Percentiles rank a stretch among this genome's conserved stretches.
Evolutionary conservation across 2,888 invertebrate genomes (phyloP).

Genomic region (Clostera curtula): DNA sequence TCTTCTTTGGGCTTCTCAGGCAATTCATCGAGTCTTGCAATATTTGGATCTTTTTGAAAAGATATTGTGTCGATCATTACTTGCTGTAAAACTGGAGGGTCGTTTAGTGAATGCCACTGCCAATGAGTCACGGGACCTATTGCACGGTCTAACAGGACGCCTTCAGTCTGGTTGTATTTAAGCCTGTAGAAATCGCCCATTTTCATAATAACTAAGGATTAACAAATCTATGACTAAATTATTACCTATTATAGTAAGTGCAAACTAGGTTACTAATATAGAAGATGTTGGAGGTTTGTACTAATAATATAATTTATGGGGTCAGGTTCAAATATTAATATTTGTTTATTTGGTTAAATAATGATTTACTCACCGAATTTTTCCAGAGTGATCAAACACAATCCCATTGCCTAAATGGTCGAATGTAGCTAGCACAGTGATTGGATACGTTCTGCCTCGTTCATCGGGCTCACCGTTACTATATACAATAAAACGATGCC

Average conservation of each 20-base stretch:
- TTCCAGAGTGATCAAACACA: constrained; percentile 60
- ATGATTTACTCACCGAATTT: constrained; percentile 42
- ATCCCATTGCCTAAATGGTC: constrained; percentile 62
- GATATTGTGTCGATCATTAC: constrained; percentile 66
- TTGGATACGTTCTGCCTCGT: constrained; percentile 44
- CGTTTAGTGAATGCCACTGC: constrained; percentile 66
- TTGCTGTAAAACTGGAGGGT: constrained; percentile 59
- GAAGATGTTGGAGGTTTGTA: too few species aligned
- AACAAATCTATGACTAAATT: too few species aligned
- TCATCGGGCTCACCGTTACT: constrained; percentile 57
- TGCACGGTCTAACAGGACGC: constrained; percentile 51
- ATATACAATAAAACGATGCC: constrained; percentile 55
- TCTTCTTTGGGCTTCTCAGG: constrained; percentile 29
- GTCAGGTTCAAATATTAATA: too few species aligned
- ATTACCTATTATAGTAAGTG: too few species aligned
- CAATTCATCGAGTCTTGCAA: constrained; percentile 38
- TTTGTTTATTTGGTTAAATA: too few species aligned
- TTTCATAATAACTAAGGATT: too few species aligned
- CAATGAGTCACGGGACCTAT: constrained; percentile 61
- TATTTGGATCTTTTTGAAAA: constrained; percentile 51
- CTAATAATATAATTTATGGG: too few species aligned
- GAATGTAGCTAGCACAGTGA: constrained; percentile 54
- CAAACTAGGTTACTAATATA: too few species aligned
- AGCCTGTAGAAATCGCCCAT: constrained; percentile 41
- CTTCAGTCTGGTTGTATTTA: constrained; percentile 67